A percentile compares a stretch with the other conserved stretches of the same genome.
phyloP scores from a whole-genome alignment of 37 sponge, comb jelly and placozoan genomes.

The Haliclona indistincta region DNA sequence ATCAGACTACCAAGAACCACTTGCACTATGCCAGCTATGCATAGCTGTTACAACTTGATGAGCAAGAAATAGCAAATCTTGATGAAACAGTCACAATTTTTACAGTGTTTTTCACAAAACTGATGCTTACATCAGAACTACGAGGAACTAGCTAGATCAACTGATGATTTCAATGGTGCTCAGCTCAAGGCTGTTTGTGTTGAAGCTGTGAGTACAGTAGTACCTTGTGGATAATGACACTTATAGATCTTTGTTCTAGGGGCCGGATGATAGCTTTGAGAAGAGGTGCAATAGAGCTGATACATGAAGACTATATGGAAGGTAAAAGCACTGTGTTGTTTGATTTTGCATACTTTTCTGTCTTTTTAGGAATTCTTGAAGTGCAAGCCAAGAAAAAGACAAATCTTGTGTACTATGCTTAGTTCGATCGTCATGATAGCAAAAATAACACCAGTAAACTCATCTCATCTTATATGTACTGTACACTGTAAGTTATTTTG shows the following conservation, averaged over 20 bases:
- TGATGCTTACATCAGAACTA: no score
- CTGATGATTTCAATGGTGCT: slow-evolving; percentile 99
- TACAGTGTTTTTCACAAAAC: no score
- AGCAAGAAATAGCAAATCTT: no score
- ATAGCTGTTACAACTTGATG: no score
- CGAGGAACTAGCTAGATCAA: slow-evolving; percentile 96
- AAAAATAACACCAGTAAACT: no score
- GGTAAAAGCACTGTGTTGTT: slow-evolving; percentile 46
- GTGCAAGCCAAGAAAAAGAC: slow-evolving; percentile 99
- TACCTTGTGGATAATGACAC: background rate
- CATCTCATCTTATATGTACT: no score
- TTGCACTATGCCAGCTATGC: no score
- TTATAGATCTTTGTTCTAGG: slow-evolving; percentile 21
- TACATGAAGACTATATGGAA: slow-evolving; percentile 99
- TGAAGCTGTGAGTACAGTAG: slow-evolving; percentile 90
- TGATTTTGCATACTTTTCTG: no score
- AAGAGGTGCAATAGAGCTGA: slow-evolving; percentile 77
- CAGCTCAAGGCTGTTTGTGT: slow-evolving; percentile 99
- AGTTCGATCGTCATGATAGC: no score
- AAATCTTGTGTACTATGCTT: slow-evolving; percentile 93
- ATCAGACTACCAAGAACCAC: no score
- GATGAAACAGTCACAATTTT: no score
- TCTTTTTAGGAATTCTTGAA: slow-evolving; percentile 86
- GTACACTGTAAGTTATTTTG: no score
- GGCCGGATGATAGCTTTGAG: slow-evolving; percentile 98